Evolutionary conservation across 2,888 invertebrate genomes (phyloP), one percentile per base, ranked within the genome.

Genomic region (Tenthredo mesomela): DNA sequence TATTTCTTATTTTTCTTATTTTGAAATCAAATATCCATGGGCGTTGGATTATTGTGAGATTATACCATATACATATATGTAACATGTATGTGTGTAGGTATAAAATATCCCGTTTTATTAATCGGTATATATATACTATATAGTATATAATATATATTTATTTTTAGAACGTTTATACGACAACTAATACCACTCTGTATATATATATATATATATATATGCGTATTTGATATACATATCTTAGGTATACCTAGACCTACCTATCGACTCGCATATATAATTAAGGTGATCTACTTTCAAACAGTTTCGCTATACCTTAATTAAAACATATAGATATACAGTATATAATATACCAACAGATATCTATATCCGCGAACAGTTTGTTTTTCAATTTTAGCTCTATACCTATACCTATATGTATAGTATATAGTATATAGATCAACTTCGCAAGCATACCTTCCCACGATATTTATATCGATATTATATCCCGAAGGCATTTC

Each of bases 231-330:
- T 33, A 67, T 33, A 33, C 15, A 33, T 70, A 25, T 47, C 10
- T 3, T 43, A 73, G 1, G 1, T 29, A 29, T 29, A 2, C 29
- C 29, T 40, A n/a, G n/a, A n/a, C n/a, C 10, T 9, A 29, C 21
- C 70, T 70, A 70, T 33, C 18, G 18, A 37, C n/a, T 37, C 70
- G 70, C 33, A 70, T 47, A 33, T 58, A 33, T 58, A 78, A 78
- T 78, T 78, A 37, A 78, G 78, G 78, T 78, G 54, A 78, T 15
- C 78, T 78, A 78, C 54, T 78, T 78, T 70, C 37, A n/a, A 54
- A 54, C 54, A 54, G 54, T 54, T 54, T 54, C 54, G 54, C n/a
- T 54, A 54, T 47, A 47, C 47, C 47, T 47, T 54, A 6, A 54
- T n/a, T 54, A 54, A 7, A 54, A 54, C n/a, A 54, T n/a, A 54